Evolutionary conservation across 2,113 vertebrate species (phyloP).

Genomic region (Lucifuga dentata): DNA sequence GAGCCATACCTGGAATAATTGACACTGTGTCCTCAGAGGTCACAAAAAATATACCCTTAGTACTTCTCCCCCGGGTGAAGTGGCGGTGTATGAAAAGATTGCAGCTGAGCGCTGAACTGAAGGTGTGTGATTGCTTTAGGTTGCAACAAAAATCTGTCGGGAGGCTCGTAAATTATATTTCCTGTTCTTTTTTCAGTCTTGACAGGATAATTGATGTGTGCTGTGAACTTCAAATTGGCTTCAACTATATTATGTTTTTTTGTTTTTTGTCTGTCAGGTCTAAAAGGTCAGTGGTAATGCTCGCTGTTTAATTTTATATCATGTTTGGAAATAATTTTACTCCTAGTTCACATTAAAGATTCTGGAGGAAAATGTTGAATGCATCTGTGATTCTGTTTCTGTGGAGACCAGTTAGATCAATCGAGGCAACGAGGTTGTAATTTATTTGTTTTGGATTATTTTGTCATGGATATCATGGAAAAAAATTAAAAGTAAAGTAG

Average conservation of each 20-base stretch:
- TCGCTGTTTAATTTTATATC: constrained; percentile 7
- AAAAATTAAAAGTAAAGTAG: too few relatives aligned
- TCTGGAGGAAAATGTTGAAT: not conserved
- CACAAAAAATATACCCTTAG: constrained; percentile 68
- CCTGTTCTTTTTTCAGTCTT: constrained; percentile 37
- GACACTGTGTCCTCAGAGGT: constrained; percentile 79
- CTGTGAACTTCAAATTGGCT: constrained; percentile 60
- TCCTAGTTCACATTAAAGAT: too few relatives aligned
- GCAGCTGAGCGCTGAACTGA: constrained; percentile 56
- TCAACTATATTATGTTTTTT: constrained; percentile 57
- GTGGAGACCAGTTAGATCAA: too few relatives aligned
- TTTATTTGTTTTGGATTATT: too few relatives aligned
- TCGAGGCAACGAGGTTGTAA: too few relatives aligned
- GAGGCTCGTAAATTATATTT: constrained; percentile 75
- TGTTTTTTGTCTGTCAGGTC: constrained; percentile 42
- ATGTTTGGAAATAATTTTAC: not conserved
- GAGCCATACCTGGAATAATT: constrained; percentile 77
- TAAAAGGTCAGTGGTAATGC: constrained; percentile 18
- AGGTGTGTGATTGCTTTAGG: constrained; percentile 75
- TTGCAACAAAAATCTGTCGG: constrained; percentile 73
- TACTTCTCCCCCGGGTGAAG: constrained; percentile 60
- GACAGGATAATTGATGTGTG: constrained; percentile 80
- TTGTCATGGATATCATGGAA: too few relatives aligned
- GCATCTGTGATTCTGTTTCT: too few relatives aligned
- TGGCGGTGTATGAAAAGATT: constrained; percentile 70